Percentiles rank a stretch among this genome's conserved stretches.
Conservation (phyloP, 2,113 vertebrate species). For the Xiphophorus couchianus region DNA sequence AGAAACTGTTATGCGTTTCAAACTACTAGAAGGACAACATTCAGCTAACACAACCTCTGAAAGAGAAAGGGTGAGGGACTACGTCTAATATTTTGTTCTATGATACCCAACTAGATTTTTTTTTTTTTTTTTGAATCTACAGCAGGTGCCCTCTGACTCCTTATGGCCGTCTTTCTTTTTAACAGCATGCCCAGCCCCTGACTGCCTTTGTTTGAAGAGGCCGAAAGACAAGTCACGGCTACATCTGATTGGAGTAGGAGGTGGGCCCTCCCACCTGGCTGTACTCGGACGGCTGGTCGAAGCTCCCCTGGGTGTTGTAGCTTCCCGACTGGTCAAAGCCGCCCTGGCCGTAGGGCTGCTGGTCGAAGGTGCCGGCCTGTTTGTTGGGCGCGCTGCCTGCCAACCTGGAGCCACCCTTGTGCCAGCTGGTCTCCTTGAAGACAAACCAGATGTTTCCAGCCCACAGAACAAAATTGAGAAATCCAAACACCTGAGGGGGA, state of each 20-base stretch:
- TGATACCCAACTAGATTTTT: slow-evolving; percentile 70
- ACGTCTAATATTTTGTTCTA: slow-evolving; percentile 71
- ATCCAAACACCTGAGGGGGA: slow-evolving; percentile 89
- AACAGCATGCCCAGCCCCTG: slow-evolving; percentile 14
- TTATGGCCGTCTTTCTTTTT: slow-evolving; percentile 18
- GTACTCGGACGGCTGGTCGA: slow-evolving; percentile 82
- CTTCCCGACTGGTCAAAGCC: slow-evolving; percentile 85
- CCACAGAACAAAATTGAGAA: slow-evolving; percentile 98
- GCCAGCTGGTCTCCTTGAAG: slow-evolving; percentile 98
- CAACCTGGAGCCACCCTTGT: slow-evolving; percentile 87
- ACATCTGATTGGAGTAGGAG: slow-evolving; percentile 92
- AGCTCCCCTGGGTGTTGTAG: slow-evolving; percentile 82
- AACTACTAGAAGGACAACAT: slow-evolving; percentile 69
- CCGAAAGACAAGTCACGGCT: slow-evolving; percentile 53
- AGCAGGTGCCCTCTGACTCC: slow-evolving; percentile 57
- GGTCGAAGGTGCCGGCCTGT: slow-evolving; percentile 85
- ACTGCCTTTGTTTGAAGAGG: slow-evolving; percentile 62
- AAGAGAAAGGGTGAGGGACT: slow-evolving; percentile 75
- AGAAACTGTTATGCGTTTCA: slow-evolving; percentile 36
- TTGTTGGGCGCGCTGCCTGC: slow-evolving; percentile 85
- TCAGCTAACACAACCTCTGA: slow-evolving; percentile 69
- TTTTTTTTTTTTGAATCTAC: slow-evolving; percentile 29
- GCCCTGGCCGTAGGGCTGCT: slow-evolving; percentile 85
- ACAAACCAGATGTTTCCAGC: slow-evolving; percentile 99
- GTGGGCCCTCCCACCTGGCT: slow-evolving; percentile 88